Evolutionary conservation across 2,888 invertebrate genomes (phyloP), one percentile per base, ranked within the genome.

Genomic region (Drymonia ruficornis): DNA sequence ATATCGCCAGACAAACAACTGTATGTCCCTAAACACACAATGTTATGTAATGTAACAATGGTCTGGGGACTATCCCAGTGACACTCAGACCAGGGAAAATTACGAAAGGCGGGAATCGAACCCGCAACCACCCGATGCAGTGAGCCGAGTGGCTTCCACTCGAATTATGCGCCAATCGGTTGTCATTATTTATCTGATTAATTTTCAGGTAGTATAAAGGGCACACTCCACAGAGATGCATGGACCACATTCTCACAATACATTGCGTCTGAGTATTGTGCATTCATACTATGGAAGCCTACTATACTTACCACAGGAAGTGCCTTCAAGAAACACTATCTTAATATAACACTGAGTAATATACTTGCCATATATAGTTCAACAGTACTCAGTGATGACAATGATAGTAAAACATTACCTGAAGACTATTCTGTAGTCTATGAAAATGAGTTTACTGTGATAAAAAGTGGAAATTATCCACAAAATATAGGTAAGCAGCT

Each of bases 181-280:
- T n/a, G n/a, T 44, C 2, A 18, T 15, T 49, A 43, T 36, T 34
- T 19, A 0, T 18, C 13, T 42, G 12, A n/a, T 31, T 58, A 48
- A 49, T 61, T 84, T 84, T 44, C 74, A 92, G 92, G 89, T 31
- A 81, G 78, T 51, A 92, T 92, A 53, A 91, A 92, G 64, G 89
- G 91, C 52, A 92, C 91, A 19, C 75, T 92, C 9, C 92, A 92
- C 53, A 83, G 91, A 78, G 91, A 92, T 77, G 91, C 89, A n/a
- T 92, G 91, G 92, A 80, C 83, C 3, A 74, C 76, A 59, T 91
- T 92, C 60, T 86, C 91, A 28, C 65, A 84, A 52, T 92, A 90
- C 56, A 81, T 92, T 52, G 83, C 86, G 6, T 82, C 91, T 2
- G 88, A 89, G 57, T 84, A 76, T 53, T 89, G 91, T 76, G 90